A percentile compares a stretch with the other conserved stretches of the same genome.
phyloP scores from a whole-genome alignment of 2,797 vertebrate genomes.

The Sebastes kiyomatsui region DNA sequence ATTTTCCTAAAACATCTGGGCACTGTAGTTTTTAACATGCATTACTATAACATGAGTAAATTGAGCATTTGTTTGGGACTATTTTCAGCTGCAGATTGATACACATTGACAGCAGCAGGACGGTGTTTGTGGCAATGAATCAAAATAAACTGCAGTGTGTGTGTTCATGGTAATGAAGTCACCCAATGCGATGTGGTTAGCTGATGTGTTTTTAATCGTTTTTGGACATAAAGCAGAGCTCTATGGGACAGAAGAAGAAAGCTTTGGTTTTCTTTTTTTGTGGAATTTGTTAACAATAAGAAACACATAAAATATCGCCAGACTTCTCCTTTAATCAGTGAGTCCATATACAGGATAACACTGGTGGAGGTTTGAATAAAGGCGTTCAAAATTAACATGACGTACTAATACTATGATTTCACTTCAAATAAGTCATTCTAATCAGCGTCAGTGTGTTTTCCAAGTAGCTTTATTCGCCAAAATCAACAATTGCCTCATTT shows the following conservation, averaged over 20 bases:
- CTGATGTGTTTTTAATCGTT: background rate
- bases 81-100: background rate
- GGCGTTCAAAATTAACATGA: background rate
- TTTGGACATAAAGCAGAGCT: background rate
- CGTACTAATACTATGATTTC: background rate
- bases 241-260: too few species aligned
- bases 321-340: background rate
- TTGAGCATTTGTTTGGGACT: background rate
- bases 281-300: too few species aligned
- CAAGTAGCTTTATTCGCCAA: background rate
- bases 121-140: background rate
- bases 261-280: too few species aligned
- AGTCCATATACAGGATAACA: fast-evolving
- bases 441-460: background rate
- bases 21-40: too few species aligned
- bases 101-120: background rate
- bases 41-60: background rate
- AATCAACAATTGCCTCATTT: background rate
- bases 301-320: too few species aligned
- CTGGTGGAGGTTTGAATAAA: too few species aligned
- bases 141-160: background rate
- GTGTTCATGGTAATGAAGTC: background rate
- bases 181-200: background rate
- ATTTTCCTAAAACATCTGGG: background rate
- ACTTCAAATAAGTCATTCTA: background rate